Conservation (phyloP, 1,140 invertebrate species). For the Drosophila melanica region DNA sequence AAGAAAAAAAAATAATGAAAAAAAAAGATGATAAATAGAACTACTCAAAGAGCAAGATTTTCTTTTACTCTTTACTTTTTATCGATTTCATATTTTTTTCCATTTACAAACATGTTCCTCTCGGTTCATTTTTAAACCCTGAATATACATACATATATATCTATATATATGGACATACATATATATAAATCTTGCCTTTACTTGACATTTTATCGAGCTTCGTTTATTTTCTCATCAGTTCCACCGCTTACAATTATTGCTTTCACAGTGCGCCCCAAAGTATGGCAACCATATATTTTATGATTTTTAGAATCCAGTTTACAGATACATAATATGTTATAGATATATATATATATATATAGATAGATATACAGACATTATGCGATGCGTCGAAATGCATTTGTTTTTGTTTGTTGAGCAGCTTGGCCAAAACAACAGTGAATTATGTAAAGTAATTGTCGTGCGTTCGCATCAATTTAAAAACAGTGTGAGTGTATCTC, state of each 20-base stretch:
- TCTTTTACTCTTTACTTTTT: slow-evolving; percentile 9
- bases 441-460: slow-evolving; percentile 28
- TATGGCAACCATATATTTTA: neutral
- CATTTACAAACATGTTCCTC: slow-evolving; percentile 2
- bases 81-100: slow-evolving; percentile 31
- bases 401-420: neutral
- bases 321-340: neutral
- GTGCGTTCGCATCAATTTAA: neutral
- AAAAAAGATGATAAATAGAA: neutral
- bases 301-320: neutral
- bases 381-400: slow-evolving; percentile 1
- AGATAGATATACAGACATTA: neutral
- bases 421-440: neutral
- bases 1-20: slow-evolving; percentile 13
- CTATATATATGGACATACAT: neutral
- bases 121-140: neutral
- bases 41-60: slow-evolving; percentile 17
- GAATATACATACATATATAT: too few species aligned
- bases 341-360: slow-evolving; percentile 7
- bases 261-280: slow-evolving; percentile 28
- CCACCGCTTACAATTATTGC: slow-evolving; percentile 11
- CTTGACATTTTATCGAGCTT: slow-evolving; percentile 13
- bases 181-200: slow-evolving; percentile 5
- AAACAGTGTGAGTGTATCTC: neutral
- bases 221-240: slow-evolving; percentile 14